These are phyloP conservation scores for Syrista parreyssii DNA, from an alignment of 2,888 invertebrate species.

Conservation along the genomic window DNA sequence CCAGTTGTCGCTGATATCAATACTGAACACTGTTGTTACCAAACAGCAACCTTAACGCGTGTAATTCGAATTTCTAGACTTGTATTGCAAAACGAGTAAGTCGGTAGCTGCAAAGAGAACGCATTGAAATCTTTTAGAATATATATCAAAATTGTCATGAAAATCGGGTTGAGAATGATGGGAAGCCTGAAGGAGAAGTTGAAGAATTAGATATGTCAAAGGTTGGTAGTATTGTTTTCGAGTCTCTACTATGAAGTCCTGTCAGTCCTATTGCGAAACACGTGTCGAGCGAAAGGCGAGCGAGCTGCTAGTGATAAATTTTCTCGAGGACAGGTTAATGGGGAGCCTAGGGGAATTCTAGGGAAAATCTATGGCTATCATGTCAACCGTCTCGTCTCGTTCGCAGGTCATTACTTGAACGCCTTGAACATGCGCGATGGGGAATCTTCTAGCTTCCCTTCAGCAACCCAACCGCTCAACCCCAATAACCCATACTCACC, in stretches of 20 bases:
- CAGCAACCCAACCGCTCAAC: slow-evolving; percentile 86
- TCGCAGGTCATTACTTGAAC: slow-evolving; percentile 77
- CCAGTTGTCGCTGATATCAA: background rate
- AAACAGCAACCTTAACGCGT: background rate
- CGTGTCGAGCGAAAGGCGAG: slow-evolving; percentile 10
- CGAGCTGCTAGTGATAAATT: slow-evolving; percentile 15
- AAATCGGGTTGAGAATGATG: background rate
- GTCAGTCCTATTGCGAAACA: slow-evolving; percentile 13
- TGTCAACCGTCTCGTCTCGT: slow-evolving; percentile 40
- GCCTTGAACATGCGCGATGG: slow-evolving; percentile 68
- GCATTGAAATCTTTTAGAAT: background rate
- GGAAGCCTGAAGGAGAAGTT: background rate
- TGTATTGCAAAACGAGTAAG: background rate
- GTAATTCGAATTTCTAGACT: background rate
- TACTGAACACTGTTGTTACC: background rate
- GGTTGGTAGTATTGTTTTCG: background rate
- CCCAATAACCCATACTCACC: slow-evolving; percentile 91
- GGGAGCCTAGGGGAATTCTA: slow-evolving; percentile 23
- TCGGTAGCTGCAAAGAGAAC: background rate
- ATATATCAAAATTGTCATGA: background rate
- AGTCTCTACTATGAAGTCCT: background rate
- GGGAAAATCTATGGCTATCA: slow-evolving; percentile 20
- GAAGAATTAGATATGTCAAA: background rate
- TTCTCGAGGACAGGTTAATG: slow-evolving; percentile 41
- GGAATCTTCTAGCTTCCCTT: slow-evolving; percentile 74